Percentiles rank a stretch among this genome's conserved stretches.
Evolutionary conservation across 2,113 vertebrate genomes (phyloP).

Genomic region (Notothenia rossii): DNA sequence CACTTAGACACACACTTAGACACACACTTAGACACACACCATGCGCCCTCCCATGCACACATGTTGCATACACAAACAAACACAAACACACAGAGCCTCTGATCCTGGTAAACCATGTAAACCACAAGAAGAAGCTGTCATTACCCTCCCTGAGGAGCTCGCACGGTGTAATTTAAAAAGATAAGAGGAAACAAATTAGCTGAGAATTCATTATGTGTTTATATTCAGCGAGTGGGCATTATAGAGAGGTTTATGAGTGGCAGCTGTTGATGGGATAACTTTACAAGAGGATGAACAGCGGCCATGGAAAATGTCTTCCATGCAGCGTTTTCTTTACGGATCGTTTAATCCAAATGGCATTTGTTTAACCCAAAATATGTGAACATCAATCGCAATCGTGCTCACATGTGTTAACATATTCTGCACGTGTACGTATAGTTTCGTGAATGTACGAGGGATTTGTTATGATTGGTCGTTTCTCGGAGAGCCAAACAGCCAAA

Average conservation of each 20-base stretch:
- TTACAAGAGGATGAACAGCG: conserved; percentile 14
- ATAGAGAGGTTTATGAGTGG: conserved; percentile 41
- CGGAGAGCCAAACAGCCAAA: conserved; percentile 49
- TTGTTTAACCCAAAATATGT: conserved; percentile 36
- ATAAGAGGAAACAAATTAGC: conserved; percentile 68
- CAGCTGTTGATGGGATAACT: conserved; percentile 6
- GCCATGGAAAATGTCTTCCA: conserved; percentile 15
- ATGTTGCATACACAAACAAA: conserved; percentile 27
- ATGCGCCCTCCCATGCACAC: neutral
- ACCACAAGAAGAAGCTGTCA: conserved; percentile 55
- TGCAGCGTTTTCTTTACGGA: conserved; percentile 26
- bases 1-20: neutral
- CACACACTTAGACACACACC: conserved; percentile 4
- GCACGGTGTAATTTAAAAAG: conserved; percentile 65
- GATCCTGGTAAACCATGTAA: conserved; percentile 51
- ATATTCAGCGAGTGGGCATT: conserved; percentile 44
- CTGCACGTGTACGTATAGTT: conserved; percentile 23
- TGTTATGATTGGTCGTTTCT: conserved; percentile 53
- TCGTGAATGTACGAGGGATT: conserved; percentile 19
- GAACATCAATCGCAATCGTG: conserved; percentile 6
- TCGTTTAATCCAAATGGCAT: conserved; percentile 52
- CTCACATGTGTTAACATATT: conserved; percentile 28
- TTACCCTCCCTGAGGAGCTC: conserved; percentile 50
- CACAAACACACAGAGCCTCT: conserved; percentile 24
- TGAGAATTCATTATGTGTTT: conserved; percentile 59